Evolutionary conservation across 2,797 vertebrate species (phyloP), one percentile per base, ranked within the genome.

Genomic region (Halcyon badia): DNA sequence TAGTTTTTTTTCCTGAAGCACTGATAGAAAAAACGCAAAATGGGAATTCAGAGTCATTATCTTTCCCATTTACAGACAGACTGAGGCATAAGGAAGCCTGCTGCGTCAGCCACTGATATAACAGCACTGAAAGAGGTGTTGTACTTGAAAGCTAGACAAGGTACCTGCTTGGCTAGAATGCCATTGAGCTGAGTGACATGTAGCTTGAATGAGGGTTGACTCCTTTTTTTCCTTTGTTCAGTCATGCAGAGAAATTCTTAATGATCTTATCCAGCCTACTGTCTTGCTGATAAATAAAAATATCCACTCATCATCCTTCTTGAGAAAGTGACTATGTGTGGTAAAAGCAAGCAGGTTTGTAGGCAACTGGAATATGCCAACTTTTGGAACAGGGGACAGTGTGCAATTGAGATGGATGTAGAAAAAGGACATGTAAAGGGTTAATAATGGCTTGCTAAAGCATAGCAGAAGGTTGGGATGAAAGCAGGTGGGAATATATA

Each of bases 1-100:
- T 18, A 9, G 1, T 2, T 3, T 1, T 37, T 58, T 28, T 54
- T 15, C 5, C 4, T 2, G 6, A 68, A 41, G 6, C 2, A 22
- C 1, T 12, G 14, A 16, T 11, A 17, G 16, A 49, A 79, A 71
- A 49, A 33, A 5, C 11, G 11, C 22, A 26, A 88, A 42, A 20
- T 3, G 52, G 37, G 6, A 72, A 16, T 84, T 61, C 7, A 31
- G 14, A 5, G 5, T 76, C 0, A 0, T 83, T 58, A n/a, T n/a
- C 19, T 37, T 82, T 71, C 14, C 24, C 16, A 33, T 31, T 84
- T 65, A 72, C 41, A 57, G 26, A 46, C 1, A 79, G 46, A 65
- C 9, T 33, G 70, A 88, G 28, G 21, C 22, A 33, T 11, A 58
- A 61, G 39, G 39, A 70, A 82, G 9, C 6, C 17, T 61, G 49